Conservation (phyloP, 2,113 vertebrate genomes). For the Sander lucioperca region DNA sequence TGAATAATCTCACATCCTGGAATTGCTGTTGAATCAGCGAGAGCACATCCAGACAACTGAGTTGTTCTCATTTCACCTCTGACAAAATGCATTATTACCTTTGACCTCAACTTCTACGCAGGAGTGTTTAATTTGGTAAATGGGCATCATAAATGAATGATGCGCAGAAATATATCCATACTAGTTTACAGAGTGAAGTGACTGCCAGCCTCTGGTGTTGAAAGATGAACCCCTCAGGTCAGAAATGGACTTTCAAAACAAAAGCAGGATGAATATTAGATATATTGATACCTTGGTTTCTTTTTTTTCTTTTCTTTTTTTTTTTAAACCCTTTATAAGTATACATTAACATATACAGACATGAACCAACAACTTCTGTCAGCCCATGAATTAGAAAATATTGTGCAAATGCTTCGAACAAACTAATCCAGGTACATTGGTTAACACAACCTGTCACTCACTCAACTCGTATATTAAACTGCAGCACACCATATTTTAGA, state of each 20-base stretch:
- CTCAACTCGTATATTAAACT: constrained; percentile 13
- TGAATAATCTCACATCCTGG: constrained; percentile 45
- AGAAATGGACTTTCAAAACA: constrained; percentile 9
- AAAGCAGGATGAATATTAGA: constrained; percentile 30
- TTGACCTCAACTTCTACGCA: not conserved
- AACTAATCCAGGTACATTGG: constrained; percentile 27
- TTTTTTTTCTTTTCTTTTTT: not conserved
- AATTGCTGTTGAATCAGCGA: constrained; percentile 23
- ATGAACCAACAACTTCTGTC: constrained; percentile 12
- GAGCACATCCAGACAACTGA: constrained; percentile 19
- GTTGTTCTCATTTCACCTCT: not conserved
- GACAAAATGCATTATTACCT: not conserved
- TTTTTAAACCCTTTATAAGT: constrained; percentile 12
- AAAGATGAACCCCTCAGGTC: not conserved
- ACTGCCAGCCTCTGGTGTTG: constrained; percentile 13
- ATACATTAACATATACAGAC: constrained; percentile 34
- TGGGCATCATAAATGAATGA: not conserved
- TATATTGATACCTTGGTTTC: constrained; percentile 6
- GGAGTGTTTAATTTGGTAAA: not conserved
- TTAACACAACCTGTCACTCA: constrained; percentile 5
- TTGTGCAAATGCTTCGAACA: constrained; percentile 68
- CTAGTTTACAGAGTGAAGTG: not conserved
- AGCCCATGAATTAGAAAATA: constrained; percentile 32
- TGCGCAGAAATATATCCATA: not conserved
- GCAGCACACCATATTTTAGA: constrained; percentile 44